phyloP scores from a whole-genome alignment of 2,888 invertebrate species.

The Apodemia duryi region DNA sequence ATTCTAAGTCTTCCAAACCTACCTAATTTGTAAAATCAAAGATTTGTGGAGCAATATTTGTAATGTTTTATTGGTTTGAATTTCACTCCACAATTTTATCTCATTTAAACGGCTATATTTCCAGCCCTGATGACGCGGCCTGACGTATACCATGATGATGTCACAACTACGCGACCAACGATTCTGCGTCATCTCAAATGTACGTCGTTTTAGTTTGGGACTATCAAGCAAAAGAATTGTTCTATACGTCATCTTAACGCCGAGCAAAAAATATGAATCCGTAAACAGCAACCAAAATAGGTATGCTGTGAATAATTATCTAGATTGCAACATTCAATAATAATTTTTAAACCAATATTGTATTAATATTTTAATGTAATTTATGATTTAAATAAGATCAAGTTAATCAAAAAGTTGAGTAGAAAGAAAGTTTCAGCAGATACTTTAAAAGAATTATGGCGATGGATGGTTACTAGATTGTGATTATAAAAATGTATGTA shows the following conservation, averaged over 20 bases:
- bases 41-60: too few relatives aligned
- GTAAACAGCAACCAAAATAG: constrained; percentile 28
- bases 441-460: too few relatives aligned
- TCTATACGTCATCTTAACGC: not conserved
- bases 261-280: constrained; percentile 4
- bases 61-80: not conserved
- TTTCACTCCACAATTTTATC: not conserved
- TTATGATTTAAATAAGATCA: too few relatives aligned
- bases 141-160: constrained; percentile 64
- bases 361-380: too few relatives aligned
- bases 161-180: constrained; percentile 49
- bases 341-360: not conserved
- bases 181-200: constrained; percentile 32
- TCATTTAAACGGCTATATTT: not conserved
- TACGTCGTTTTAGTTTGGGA: constrained; percentile 21
- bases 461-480: too few relatives aligned
- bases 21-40: too few relatives aligned
- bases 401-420: too few relatives aligned
- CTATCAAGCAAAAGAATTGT: constrained; percentile 5
- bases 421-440: too few relatives aligned
- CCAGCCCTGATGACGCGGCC: constrained; percentile 45
- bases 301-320: not conserved
- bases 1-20: too few relatives aligned
- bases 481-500: too few relatives aligned
- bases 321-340: not conserved